These are phyloP conservation scores for Cenopis cana DNA, from an alignment of 2,888 invertebrate genomes.

Conservation along the genomic window DNA sequence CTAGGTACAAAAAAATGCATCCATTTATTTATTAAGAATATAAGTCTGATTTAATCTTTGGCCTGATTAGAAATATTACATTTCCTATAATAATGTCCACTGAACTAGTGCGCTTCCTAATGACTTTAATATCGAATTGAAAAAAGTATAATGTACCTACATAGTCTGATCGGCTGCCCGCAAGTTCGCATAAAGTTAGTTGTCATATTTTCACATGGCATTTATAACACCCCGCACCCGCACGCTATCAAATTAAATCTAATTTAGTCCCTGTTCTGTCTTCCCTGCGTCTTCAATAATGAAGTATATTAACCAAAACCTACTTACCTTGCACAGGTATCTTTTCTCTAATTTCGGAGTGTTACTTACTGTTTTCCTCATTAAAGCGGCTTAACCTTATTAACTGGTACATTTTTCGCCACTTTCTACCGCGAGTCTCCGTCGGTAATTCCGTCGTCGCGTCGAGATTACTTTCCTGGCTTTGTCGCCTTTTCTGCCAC, in stretches of 20 bases:
- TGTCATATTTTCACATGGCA: not conserved
- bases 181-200: not conserved
- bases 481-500: not conserved
- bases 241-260: not conserved
- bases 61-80: too few species aligned
- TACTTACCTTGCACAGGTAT: not conserved
- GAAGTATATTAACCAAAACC: not conserved
- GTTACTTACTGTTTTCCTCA: conserved; percentile 21
- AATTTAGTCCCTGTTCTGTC: not conserved
- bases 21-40: too few species aligned
- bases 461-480: conserved; percentile 26
- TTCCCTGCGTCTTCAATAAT: not conserved
- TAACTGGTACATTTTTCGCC: conserved; percentile 11
- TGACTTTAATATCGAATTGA: too few species aligned
- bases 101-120: too few species aligned
- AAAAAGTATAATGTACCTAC: too few species aligned
- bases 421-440: conserved; percentile 22
- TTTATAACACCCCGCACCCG: too few species aligned
- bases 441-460: conserved; percentile 26
- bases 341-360: not conserved
- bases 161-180: too few species aligned
- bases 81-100: too few species aligned
- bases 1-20: too few species aligned
- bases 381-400: conserved; percentile 32
- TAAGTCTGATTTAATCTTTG: too few species aligned